Conservation (phyloP, 2,113 vertebrate species). For the Mystacornis crossleyi region DNA sequence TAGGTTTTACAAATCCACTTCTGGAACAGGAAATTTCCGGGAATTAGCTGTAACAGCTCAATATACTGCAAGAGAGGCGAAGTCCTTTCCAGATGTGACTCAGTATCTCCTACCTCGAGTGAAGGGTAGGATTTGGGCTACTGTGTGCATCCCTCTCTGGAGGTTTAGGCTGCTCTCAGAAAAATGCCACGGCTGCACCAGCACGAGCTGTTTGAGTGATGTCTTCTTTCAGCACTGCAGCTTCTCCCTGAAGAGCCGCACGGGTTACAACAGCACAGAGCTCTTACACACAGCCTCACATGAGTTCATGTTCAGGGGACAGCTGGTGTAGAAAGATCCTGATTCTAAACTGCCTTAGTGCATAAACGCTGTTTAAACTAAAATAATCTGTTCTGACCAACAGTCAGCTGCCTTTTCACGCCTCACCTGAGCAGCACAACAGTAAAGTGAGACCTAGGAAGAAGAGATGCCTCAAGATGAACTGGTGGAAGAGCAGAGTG, state of each 20-base stretch:
- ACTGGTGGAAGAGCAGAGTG: neutral
- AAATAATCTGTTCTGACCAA: neutral
- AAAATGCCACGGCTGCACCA: neutral
- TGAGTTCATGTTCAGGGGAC: neutral
- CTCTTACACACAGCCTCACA: neutral
- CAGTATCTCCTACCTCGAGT: fast-evolving
- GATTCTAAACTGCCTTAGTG: neutral
- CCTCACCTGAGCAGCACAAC: neutral
- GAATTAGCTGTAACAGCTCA: neutral
- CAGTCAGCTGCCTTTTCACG: neutral
- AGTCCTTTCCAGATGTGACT: neutral
- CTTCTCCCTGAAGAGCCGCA: neutral
- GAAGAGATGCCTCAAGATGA: neutral
- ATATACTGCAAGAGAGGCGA: neutral
- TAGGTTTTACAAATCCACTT: neutral
- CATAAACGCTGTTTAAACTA: neutral
- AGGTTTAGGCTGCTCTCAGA: neutral
- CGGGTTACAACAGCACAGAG: neutral
- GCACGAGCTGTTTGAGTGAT: neutral
- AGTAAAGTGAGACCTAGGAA: neutral
- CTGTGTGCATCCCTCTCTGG: neutral
- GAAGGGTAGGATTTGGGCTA: neutral
- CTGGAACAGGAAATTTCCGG: neutral
- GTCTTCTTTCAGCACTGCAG: neutral
- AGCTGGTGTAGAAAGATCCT: neutral